phyloP scores from a whole-genome alignment of 1,140 invertebrate genomes.

The Meloidogyne hapla region DNA sequence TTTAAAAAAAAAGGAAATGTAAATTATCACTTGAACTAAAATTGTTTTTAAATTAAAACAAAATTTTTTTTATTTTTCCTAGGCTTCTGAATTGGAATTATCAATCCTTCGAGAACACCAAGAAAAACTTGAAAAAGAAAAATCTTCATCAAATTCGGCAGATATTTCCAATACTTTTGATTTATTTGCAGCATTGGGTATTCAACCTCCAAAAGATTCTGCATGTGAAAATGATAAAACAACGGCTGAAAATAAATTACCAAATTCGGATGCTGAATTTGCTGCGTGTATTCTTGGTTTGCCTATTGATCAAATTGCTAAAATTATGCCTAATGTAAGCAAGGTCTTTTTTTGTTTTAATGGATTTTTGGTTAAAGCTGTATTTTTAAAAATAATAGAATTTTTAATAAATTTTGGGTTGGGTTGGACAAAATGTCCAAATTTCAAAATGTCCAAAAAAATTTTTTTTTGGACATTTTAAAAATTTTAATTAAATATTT shows the following conservation, averaged over 20 bases:
- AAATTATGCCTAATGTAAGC: background rate
- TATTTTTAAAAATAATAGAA: too few relatives aligned
- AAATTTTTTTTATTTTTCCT: background rate
- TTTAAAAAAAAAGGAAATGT: too few relatives aligned
- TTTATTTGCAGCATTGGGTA: background rate
- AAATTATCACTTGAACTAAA: too few relatives aligned
- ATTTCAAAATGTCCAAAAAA: background rate
- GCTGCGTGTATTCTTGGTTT: slow-evolving; percentile 28
- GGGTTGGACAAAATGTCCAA: background rate
- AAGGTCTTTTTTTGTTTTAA: background rate
- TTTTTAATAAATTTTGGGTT: background rate
- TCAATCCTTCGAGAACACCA: background rate
- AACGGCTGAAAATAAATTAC: background rate
- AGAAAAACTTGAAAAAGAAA: slow-evolving; percentile 10
- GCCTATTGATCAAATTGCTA: background rate
- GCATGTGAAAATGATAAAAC: background rate
- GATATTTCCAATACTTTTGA: background rate
- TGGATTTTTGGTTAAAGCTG: background rate
- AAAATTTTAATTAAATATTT: background rate
- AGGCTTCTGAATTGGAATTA: background rate
- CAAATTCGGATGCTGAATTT: slow-evolving; percentile 34
- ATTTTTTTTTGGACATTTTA: too few relatives aligned
- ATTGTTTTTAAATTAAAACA: too few relatives aligned
- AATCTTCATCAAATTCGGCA: background rate
- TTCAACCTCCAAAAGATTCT: background rate